A percentile compares a stretch with the other conserved stretches of the same genome.
Evolutionary conservation across 2,888 invertebrate genomes (phyloP).

Genomic region (Homarus gammarus): DNA sequence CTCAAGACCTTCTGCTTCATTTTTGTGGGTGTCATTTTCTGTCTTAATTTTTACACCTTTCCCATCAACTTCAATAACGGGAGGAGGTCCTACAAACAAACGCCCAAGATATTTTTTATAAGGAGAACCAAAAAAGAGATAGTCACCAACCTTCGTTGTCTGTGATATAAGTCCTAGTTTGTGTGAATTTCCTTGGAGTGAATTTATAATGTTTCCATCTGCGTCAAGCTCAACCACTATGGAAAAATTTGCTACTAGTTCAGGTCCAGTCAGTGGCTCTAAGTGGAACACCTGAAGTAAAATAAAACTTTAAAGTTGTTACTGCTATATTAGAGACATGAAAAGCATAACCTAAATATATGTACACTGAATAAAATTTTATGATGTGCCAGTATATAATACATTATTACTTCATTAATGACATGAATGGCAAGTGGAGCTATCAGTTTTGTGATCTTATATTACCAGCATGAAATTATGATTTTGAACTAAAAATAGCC

Average conservation of each 20-base stretch:
- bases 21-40: neutral
- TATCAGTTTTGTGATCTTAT: no score
- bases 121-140: conserved; percentile 63
- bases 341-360: no score
- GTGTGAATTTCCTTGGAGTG: conserved; percentile 51
- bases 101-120: conserved; percentile 57
- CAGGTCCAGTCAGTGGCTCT: conserved; percentile 14
- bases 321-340: no score
- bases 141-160: conserved; percentile 38
- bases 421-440: no score
- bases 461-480: no score
- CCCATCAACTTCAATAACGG: conserved; percentile 46
- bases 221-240: conserved; percentile 62
- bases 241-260: conserved; percentile 7
- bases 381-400: no score
- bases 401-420: no score
- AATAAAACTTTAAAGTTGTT: no score
- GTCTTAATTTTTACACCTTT: conserved; percentile 45
- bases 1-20: conserved; percentile 1
- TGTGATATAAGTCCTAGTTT: conserved; percentile 31
- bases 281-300: conserved; percentile 44
- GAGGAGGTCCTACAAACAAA: neutral
- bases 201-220: conserved; percentile 49
- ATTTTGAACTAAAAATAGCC: no score
- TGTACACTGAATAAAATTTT: no score